Conservation (phyloP, 2,888 invertebrate species). For the Cacoxenus indagator region DNA sequence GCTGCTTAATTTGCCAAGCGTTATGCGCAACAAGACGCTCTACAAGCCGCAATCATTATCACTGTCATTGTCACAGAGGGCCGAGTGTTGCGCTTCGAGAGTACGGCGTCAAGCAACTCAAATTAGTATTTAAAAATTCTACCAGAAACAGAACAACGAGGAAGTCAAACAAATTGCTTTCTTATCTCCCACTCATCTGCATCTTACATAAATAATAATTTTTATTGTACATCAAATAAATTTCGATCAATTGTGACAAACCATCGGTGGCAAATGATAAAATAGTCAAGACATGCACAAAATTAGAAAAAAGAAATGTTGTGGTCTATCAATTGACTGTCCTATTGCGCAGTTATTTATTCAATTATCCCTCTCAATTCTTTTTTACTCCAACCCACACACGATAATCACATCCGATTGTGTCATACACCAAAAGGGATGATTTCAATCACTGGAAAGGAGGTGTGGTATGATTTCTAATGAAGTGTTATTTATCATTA, state of each 20-base stretch:
- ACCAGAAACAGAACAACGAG: not conserved
- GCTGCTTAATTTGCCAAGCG: slow-evolving; percentile 50
- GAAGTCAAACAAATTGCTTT: slow-evolving; percentile 6
- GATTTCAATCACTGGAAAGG: not conserved
- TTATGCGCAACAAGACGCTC: not conserved
- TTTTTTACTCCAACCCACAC: no score
- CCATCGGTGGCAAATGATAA: not conserved
- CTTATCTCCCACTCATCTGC: not conserved
- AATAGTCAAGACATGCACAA: not conserved
- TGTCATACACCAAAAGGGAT: not conserved
- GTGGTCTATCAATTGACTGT: not conserved
- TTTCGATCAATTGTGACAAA: not conserved
- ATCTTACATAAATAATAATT: not conserved
- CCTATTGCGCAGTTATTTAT: not conserved
- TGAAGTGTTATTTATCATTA: not conserved
- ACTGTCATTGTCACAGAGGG: slow-evolving; percentile 41
- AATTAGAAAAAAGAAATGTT: not conserved
- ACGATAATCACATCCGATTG: not conserved
- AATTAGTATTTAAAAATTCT: not conserved
- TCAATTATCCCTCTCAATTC: no score
- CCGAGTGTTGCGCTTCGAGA: not conserved
- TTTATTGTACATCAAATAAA: not conserved
- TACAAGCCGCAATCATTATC: slow-evolving; percentile 28
- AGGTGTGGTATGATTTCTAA: not conserved
- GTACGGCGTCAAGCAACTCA: not conserved